These are phyloP conservation scores for Rhinoderma darwinii DNA, from an alignment of 2,113 vertebrate genomes.

Conservation along the genomic window DNA sequence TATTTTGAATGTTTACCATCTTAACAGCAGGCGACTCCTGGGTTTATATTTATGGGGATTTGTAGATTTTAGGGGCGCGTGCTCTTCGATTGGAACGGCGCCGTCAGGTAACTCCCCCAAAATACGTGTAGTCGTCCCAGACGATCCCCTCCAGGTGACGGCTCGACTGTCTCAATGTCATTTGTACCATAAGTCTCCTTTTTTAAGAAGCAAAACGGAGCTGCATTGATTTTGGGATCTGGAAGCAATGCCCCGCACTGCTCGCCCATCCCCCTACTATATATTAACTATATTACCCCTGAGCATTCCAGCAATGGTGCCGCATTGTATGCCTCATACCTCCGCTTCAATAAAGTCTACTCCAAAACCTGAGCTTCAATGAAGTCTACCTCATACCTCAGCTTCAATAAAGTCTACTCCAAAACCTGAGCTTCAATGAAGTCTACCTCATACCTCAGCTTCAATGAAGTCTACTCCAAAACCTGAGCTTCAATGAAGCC, in stretches of 20 bases:
- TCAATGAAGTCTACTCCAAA: too few species aligned
- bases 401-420: background rate
- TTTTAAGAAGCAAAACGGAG: constrained; percentile 14
- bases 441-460: background rate
- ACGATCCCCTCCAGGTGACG: background rate
- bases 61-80: too few species aligned
- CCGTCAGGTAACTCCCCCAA: too few species aligned
- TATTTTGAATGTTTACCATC: too few species aligned
- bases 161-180: background rate
- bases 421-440: background rate
- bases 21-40: too few species aligned
- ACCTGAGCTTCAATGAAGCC: too few species aligned
- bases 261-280: background rate
- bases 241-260: constrained; percentile 28
- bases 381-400: background rate
- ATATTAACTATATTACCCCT: background rate
- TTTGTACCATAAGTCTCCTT: constrained; percentile 28
- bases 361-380: too few species aligned
- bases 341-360: background rate
- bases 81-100: too few species aligned
- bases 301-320: background rate
- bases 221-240: background rate
- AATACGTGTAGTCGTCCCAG: background rate
- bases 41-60: too few species aligned
- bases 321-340: background rate